Evolutionary conservation across 2,797 vertebrate species (phyloP).

Genomic region (Hippopotamyrus pictus): DNA sequence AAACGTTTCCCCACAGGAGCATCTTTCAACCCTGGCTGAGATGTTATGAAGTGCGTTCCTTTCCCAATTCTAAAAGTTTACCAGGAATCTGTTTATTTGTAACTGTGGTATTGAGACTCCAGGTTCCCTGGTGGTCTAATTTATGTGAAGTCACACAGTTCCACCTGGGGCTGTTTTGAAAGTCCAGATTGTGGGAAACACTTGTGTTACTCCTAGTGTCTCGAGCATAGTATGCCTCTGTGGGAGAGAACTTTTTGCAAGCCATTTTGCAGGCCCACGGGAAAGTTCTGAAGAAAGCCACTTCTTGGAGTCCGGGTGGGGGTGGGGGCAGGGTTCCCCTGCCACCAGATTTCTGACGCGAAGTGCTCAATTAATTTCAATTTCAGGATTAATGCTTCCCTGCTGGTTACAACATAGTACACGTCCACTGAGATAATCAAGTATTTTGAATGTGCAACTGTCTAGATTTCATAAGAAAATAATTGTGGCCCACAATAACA

Average conservation of each 20-base stretch:
- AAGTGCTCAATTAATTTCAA: background rate
- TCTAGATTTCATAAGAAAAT: background rate
- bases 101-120: background rate
- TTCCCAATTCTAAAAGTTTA: background rate
- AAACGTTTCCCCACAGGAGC: background rate
- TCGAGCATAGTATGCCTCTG: background rate
- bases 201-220: background rate
- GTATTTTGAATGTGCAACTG: background rate
- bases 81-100: background rate
- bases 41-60: background rate
- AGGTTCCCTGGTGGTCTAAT: background rate
- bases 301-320: background rate
- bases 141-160: background rate
- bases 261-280: background rate
- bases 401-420: background rate
- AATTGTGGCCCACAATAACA: background rate
- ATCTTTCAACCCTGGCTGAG: background rate
- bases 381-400: background rate
- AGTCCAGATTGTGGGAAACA: background rate
- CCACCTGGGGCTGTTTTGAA: slow-evolving; percentile 5
- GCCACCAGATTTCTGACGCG: background rate
- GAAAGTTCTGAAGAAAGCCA: background rate
- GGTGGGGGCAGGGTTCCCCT: background rate
- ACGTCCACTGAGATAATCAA: background rate
- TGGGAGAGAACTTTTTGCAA: background rate